Percentiles rank a stretch among this genome's conserved stretches.
These are phyloP conservation scores for Agrilus planipennis DNA, from an alignment of 1,140 invertebrate species.

Conservation along the genomic window DNA sequence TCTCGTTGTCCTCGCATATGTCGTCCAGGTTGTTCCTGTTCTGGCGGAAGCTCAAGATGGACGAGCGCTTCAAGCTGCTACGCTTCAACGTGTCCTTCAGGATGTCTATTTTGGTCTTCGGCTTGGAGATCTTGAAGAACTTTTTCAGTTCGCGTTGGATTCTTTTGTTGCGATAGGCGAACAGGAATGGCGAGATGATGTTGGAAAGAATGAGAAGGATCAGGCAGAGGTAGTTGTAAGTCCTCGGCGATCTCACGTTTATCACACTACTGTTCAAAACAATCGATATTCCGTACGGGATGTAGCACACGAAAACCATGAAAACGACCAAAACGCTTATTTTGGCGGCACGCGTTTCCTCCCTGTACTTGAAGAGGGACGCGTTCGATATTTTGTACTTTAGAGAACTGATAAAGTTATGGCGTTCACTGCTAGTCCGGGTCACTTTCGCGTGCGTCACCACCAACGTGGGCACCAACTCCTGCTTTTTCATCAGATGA, in stretches of 20 bases:
- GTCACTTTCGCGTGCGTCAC: constrained; percentile 16
- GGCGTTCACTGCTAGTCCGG: constrained; percentile 32
- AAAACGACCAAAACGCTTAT: constrained; percentile 62
- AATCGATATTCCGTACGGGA: constrained; percentile 49
- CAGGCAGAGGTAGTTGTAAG: constrained; percentile 42
- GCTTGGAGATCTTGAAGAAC: constrained; percentile 47
- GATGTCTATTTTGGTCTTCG: too few relatives aligned
- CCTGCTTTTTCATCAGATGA: constrained; percentile 2
- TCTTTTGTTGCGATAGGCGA: constrained; percentile 63
- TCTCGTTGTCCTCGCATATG: not conserved
- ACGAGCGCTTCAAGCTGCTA: not conserved
- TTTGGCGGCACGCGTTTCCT: constrained; percentile 68
- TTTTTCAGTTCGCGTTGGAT: constrained; percentile 58
- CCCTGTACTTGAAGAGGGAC: constrained; percentile 67
- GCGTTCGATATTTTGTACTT: constrained; percentile 69
- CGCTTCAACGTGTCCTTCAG: constrained; percentile 29
- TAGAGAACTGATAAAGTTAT: constrained; percentile 53
- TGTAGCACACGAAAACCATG: constrained; percentile 58
- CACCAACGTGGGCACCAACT: constrained; percentile 1
- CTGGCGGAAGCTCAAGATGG: not conserved
- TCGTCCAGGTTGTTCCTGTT: not conserved
- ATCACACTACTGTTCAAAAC: constrained; percentile 33
- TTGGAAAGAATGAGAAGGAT: constrained; percentile 55
- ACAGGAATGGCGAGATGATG: constrained; percentile 61
- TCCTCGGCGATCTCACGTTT: constrained; percentile 32